Percentiles rank a stretch among this genome's conserved stretches.
Evolutionary conservation across 2,888 invertebrate genomes (phyloP).

Genomic region (Linyphia triangularis): DNA sequence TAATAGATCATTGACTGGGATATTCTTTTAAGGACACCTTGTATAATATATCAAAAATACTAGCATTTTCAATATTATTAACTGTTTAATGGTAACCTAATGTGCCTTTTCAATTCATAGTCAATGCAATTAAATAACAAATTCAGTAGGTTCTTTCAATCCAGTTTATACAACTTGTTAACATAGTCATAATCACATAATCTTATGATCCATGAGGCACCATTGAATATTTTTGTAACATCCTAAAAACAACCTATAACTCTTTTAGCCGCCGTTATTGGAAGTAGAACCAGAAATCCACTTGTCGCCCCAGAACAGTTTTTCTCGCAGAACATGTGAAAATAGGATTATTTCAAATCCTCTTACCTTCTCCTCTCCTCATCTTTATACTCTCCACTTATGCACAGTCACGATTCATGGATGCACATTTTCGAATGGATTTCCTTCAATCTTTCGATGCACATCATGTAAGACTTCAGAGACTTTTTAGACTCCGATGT

Average conservation of each 20-base stretch:
- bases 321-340: slow-evolving; percentile 9
- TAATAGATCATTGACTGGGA: too few relatives aligned
- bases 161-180: neutral
- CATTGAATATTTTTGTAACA: neutral
- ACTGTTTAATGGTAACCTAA: neutral
- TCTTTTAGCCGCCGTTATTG: slow-evolving; percentile 7
- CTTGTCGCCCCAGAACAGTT: slow-evolving; percentile 32
- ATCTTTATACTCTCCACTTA: slow-evolving; percentile 9
- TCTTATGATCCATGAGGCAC: neutral
- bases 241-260: neutral
- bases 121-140: neutral
- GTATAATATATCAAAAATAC: neutral
- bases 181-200: neutral
- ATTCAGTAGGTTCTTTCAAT: neutral
- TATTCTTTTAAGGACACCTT: too few relatives aligned
- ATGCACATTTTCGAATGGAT: slow-evolving; percentile 15
- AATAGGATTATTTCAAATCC: slow-evolving; percentile 43
- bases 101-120: too few relatives aligned
- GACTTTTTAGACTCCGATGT: slow-evolving; percentile 21
- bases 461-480: slow-evolving; percentile 3
- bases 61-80: neutral
- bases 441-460: slow-evolving; percentile 16
- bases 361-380: slow-evolving; percentile 4
- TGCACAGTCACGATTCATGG: slow-evolving; percentile 15
- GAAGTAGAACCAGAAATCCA: slow-evolving; percentile 29